Evolutionary conservation across 2,888 invertebrate species (phyloP).

Genomic region (Deladenus siricidicola): DNA sequence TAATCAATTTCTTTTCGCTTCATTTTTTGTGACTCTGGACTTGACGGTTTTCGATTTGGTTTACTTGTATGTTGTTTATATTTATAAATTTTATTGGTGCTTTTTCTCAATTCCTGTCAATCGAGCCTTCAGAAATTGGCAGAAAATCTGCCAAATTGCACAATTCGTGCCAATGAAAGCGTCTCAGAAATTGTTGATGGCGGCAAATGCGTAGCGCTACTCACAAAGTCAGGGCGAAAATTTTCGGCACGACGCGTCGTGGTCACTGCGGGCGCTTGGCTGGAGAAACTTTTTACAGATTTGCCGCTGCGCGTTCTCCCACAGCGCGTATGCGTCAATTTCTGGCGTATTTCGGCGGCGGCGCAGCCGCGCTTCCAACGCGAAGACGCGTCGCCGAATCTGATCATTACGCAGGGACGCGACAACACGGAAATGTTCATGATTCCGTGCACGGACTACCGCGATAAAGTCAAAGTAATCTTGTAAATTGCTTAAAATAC

Average conservation of each 20-base stretch:
- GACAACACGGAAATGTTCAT: conserved; percentile 19
- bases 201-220: conserved; percentile 7
- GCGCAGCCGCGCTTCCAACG: conserved; percentile 11
- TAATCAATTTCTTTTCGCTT: too few species aligned
- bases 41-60: too few species aligned
- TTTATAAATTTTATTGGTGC: not conserved
- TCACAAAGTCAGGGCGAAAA: conserved; percentile 8
- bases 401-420: conserved; percentile 28
- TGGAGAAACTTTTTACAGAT: conserved; percentile 32
- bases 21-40: not conserved
- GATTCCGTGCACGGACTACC: conserved; percentile 25
- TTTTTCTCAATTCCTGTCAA: too few species aligned
- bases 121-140: too few species aligned
- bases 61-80: too few species aligned
- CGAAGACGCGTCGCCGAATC: conserved; percentile 26
- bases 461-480: conserved; percentile 28
- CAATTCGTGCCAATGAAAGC: conserved; percentile 11
- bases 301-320: conserved; percentile 16
- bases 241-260: conserved; percentile 34
- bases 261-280: conserved; percentile 46
- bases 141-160: too few species aligned
- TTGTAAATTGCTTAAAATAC: too few species aligned
- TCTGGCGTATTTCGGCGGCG: conserved; percentile 26
- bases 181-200: conserved; percentile 10
- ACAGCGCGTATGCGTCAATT: conserved; percentile 24